Evolutionary conservation across 1,140 invertebrate species (phyloP).

Genomic region (Brachystomella parvula): DNA sequence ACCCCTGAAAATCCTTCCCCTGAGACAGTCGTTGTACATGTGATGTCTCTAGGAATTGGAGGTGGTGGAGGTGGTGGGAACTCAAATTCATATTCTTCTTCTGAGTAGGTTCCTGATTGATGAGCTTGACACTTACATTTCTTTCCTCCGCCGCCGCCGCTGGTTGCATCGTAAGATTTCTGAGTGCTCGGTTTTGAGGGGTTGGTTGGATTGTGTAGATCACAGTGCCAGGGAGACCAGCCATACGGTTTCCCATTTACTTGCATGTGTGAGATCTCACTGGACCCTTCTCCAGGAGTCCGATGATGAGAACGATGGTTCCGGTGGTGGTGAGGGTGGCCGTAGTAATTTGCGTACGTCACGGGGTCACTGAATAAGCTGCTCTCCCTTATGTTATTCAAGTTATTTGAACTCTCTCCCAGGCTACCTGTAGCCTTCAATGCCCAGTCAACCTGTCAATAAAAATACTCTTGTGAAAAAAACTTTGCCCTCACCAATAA

Average conservation of each 20-base stretch:
- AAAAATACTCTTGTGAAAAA: background rate
- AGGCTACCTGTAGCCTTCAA: background rate
- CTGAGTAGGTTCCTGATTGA: background rate
- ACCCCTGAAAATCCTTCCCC: conserved; percentile 2
- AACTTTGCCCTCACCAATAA: no score
- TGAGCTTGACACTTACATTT: background rate
- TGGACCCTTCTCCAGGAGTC: background rate
- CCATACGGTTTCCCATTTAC: background rate
- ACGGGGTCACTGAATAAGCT: background rate
- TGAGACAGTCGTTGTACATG: conserved; percentile 19
- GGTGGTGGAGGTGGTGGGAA: conserved; percentile 18
- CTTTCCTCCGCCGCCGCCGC: background rate
- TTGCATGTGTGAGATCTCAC: background rate
- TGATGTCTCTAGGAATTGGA: conserved; percentile 20
- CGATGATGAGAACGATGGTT: conserved; percentile 3
- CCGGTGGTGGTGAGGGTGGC: background rate
- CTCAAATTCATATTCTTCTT: conserved; percentile 19
- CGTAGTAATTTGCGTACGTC: background rate
- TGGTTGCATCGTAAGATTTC: background rate
- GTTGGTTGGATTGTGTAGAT: background rate
- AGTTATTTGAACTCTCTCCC: background rate
- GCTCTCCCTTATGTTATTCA: background rate
- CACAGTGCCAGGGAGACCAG: background rate
- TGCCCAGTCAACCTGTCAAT: conserved; percentile 18
- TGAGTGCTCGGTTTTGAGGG: background rate